Evolutionary conservation across 2,797 vertebrate genomes (phyloP).

Genomic region (Sebastes flavidus): DNA sequence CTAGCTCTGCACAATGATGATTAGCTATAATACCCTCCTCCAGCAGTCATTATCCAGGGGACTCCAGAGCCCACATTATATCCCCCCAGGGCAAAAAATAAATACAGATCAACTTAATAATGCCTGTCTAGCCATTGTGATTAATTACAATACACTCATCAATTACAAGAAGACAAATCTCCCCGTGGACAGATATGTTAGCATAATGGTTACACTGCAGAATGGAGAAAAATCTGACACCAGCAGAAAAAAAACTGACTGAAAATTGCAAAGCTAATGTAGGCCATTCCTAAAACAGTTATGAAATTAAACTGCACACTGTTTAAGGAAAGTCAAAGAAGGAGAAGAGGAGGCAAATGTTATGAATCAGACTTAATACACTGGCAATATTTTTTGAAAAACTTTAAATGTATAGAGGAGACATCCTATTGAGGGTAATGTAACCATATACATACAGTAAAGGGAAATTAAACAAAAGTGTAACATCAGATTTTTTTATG

Average conservation of each 20-base stretch:
- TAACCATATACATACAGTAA: not conserved
- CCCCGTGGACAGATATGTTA: slow-evolving; percentile 52
- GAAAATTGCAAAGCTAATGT: slow-evolving; percentile 15
- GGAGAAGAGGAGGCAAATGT: not conserved
- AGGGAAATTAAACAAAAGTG: not conserved
- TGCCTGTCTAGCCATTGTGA: slow-evolving; percentile 66
- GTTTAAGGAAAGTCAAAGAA: not conserved
- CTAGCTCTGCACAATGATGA: slow-evolving; percentile 80
- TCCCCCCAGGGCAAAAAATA: slow-evolving; percentile 65
- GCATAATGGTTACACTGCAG: slow-evolving; percentile 35
- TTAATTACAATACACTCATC: slow-evolving; percentile 76
- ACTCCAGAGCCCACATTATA: slow-evolving; percentile 68
- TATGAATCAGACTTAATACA: not conserved
- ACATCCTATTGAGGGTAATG: not conserved
- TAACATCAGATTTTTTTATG: not conserved
- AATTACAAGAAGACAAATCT: slow-evolving; percentile 68
- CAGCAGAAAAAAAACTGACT: slow-evolving; percentile 14
- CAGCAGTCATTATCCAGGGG: slow-evolving; percentile 74
- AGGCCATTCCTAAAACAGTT: not conserved
- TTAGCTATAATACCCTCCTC: slow-evolving; percentile 80
- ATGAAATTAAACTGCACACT: not conserved
- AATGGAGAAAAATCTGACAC: slow-evolving; percentile 24
- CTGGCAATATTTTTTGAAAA: not conserved
- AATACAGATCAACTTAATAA: slow-evolving; percentile 79
- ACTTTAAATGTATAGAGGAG: not conserved